Evolutionary conservation across 2,113 vertebrate species (phyloP), one percentile per base, ranked within the genome.

Genomic region (Brachypodius melanocephalos): DNA sequence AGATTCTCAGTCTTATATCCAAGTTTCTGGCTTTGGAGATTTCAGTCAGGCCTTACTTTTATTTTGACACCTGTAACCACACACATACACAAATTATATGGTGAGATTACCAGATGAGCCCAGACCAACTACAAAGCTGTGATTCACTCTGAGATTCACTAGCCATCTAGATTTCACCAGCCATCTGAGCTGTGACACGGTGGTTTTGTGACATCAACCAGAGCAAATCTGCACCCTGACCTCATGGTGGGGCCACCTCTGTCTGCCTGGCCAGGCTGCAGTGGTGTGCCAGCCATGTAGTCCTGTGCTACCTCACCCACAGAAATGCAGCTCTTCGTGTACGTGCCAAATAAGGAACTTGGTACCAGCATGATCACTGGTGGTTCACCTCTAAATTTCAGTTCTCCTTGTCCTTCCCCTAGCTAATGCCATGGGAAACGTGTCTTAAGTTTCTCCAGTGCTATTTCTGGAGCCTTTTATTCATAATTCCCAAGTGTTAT

Each of bases 41-140:
- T 91, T 94, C 72, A 95, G 79, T 29, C 34, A 87, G 42, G 61
- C 36, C 74, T 95, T 89, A 73, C 43, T 85, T 68, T 36, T 61
- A 89, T 69, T 88, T 89, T 65, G 94, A 75, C 88, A 61, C 45
- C 66, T 8, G 4, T 54, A 93, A 93, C 88, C 81, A 92, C 88
- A 87, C 49, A 86, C 25, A 76, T 17, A 88, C 13, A 46, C 17
- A 92, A 85, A 94, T 80, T 31, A 81, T 25, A 76, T 5, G 52
- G 72, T 90, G 90, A 88, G 42, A 40, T 77, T 78, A 92, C 68
- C 59, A 75, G 91, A 94, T 31, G 68, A 87, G 68, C 43, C 68
- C 73, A 87, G 57, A 78, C 19, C 42, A 63, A 36, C 55, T 91
- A 91, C 75, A 95, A 85, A 90, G 75, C 67, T 84, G 80, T 67